Percentiles rank a stretch among this genome's conserved stretches.
These are phyloP conservation scores for Chromobotia macracanthus DNA, from an alignment of 2,797 vertebrate species.

Conservation along the genomic window DNA sequence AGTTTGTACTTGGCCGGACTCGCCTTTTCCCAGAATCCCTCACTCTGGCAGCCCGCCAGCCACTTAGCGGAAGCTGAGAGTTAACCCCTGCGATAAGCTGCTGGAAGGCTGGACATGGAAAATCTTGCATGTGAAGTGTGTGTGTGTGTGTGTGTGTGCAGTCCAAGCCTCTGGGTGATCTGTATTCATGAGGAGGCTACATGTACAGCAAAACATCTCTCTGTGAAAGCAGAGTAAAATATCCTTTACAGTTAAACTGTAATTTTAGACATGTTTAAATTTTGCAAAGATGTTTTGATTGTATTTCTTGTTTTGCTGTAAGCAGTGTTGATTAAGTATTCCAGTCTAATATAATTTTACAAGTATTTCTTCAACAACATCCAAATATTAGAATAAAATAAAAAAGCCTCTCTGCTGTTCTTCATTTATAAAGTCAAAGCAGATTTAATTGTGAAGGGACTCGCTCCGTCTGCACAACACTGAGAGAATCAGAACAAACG, in stretches of 20 bases:
- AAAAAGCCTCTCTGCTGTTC: not conserved
- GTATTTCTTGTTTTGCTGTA: not conserved
- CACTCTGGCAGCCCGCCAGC: conserved; percentile 81
- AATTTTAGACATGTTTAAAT: conserved; percentile 29
- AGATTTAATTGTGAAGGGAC: conserved; percentile 25
- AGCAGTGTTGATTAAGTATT: not conserved
- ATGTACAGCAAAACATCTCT: conserved; percentile 54
- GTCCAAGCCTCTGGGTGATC: conserved; percentile 51
- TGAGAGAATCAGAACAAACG: conserved; percentile 29
- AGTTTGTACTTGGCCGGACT: conserved; percentile 86
- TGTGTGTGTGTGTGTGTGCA: conserved; percentile 48
- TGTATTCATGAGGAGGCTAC: conserved; percentile 61
- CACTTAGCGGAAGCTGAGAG: conserved; percentile 87
- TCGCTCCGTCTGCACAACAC: not conserved
- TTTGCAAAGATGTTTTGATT: not conserved
- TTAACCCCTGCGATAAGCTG: conserved; percentile 83
- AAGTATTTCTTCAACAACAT: conserved; percentile 3
- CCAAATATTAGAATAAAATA: too few species aligned
- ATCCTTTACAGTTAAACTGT: conserved; percentile 38
- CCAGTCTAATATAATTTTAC: not conserved
- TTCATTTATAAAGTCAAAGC: conserved; percentile 11
- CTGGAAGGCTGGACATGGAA: conserved; percentile 79
- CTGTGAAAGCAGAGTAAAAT: conserved; percentile 46
- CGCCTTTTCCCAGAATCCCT: conserved; percentile 85
- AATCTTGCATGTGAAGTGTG: conserved; percentile 80